A percentile compares a stretch with the other conserved stretches of the same genome.
phyloP scores from a whole-genome alignment of 2,888 invertebrate species.

The Aquatica leii region DNA sequence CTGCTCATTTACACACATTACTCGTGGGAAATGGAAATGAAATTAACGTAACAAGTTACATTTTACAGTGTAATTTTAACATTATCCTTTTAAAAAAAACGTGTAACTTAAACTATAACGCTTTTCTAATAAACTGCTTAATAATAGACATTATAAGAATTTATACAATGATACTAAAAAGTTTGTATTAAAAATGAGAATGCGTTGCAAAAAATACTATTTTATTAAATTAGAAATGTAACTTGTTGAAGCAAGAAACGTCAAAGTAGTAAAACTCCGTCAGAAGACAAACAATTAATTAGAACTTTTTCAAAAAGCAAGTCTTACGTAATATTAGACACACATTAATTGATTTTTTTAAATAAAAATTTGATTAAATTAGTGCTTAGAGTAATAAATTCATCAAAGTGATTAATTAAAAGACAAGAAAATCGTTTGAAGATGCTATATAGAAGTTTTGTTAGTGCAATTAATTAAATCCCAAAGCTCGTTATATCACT shows the following conservation, averaged over 20 bases:
- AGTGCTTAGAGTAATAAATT: slow-evolving; percentile 9
- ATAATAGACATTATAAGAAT: too few relatives aligned
- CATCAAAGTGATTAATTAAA: slow-evolving; percentile 11
- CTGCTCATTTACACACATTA: slow-evolving; percentile 2
- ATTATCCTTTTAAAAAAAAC: too few relatives aligned
- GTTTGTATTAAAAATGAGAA: too few relatives aligned
- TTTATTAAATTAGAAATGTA: background rate
- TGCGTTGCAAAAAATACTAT: too few relatives aligned
- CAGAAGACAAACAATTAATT: background rate
- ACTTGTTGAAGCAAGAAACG: background rate
- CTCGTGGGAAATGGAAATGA: background rate
- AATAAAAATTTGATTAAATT: background rate
- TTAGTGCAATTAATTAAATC: slow-evolving; percentile 14
- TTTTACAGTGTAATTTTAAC: background rate
- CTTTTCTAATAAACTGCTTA: too few relatives aligned
- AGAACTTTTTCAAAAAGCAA: background rate
- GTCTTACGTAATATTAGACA: background rate
- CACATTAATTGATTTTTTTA: background rate
- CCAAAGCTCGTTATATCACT: slow-evolving; percentile 13
- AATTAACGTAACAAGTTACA: background rate
- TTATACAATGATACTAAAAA: too few relatives aligned
- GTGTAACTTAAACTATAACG: too few relatives aligned
- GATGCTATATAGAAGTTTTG: slow-evolving; percentile 9
- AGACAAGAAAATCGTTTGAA: slow-evolving; percentile 9
- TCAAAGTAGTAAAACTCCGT: background rate